These are phyloP conservation scores for Beris chalybata DNA, from an alignment of 2,888 invertebrate genomes.

Conservation along the genomic window DNA sequence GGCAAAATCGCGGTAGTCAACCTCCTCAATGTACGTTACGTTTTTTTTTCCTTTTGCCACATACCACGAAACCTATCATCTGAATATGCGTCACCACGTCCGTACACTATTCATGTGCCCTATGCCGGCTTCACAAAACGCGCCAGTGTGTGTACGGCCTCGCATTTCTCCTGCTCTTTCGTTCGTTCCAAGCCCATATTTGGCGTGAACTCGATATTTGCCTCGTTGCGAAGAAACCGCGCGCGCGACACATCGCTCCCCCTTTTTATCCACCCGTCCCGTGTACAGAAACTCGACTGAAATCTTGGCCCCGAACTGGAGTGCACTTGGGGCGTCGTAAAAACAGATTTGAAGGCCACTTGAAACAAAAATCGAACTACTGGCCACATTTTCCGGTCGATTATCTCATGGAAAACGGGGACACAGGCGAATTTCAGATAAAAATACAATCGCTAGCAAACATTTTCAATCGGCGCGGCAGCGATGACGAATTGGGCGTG, in stretches of 20 bases:
- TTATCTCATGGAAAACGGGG: neutral
- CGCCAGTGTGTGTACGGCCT: slow-evolving; percentile 1
- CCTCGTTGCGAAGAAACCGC: neutral
- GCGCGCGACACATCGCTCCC: slow-evolving; percentile 1
- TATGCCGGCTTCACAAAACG: neutral
- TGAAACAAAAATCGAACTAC: neutral
- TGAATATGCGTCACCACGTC: slow-evolving; percentile 27
- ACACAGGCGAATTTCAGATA: slow-evolving; percentile 3
- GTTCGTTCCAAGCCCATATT: slow-evolving; percentile 34
- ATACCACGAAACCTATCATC: slow-evolving; percentile 1
- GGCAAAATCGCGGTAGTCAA: neutral
- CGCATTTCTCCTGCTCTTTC: slow-evolving; percentile 23
- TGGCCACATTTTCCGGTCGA: slow-evolving; percentile 6
- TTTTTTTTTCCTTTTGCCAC: slow-evolving; percentile 6
- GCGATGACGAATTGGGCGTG: slow-evolving; percentile 39
- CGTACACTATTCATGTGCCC: neutral
- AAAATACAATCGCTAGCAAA: slow-evolving; percentile 15
- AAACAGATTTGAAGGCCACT: neutral
- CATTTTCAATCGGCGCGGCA: slow-evolving; percentile 10
- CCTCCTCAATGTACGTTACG: neutral
- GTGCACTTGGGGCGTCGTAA: no score
- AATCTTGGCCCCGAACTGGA: no score
- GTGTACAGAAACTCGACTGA: no score
- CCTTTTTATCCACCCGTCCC: no score
- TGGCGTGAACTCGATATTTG: slow-evolving; percentile 36